Percentiles rank a stretch among this genome's conserved stretches.
Conservation (phyloP, 2,797 vertebrate species). For the Clangula hyemalis region DNA sequence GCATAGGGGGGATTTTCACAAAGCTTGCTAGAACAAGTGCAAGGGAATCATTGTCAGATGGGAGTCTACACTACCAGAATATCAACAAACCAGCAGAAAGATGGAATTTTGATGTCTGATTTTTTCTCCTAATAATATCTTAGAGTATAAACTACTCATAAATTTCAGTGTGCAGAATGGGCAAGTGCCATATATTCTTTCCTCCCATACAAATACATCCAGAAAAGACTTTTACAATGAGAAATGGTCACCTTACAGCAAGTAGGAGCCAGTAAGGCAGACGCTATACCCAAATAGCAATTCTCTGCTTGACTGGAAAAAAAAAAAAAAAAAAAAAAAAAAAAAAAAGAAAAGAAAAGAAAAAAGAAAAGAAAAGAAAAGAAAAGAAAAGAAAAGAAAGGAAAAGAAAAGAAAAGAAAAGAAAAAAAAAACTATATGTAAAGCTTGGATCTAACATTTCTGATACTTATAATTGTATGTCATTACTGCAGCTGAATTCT, state of each 20-base stretch:
- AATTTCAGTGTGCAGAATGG: neutral
- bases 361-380: neutral
- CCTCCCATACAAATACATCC: neutral
- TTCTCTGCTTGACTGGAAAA: neutral
- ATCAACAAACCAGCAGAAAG: neutral
- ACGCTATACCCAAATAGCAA: neutral
- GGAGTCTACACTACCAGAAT: neutral
- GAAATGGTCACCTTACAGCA: neutral
- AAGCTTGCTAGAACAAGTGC: slow-evolving; percentile 33
- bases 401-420: no score
- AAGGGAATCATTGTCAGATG: neutral
- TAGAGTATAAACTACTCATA: neutral
- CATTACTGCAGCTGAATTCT: neutral
- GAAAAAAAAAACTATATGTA: neutral
- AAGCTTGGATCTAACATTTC: neutral
- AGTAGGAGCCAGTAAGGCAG: neutral
- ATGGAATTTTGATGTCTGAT: neutral
- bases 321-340: no score
- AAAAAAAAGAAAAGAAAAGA: no score
- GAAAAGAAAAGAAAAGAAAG: no score
- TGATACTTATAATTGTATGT: neutral
- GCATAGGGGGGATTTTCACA: slow-evolving; percentile 15
- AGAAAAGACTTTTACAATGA: neutral
- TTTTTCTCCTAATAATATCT: neutral
- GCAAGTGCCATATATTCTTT: accelerated